phyloP scores from a whole-genome alignment of 2,888 invertebrate species.

The Trichogramma dendrolimi region DNA sequence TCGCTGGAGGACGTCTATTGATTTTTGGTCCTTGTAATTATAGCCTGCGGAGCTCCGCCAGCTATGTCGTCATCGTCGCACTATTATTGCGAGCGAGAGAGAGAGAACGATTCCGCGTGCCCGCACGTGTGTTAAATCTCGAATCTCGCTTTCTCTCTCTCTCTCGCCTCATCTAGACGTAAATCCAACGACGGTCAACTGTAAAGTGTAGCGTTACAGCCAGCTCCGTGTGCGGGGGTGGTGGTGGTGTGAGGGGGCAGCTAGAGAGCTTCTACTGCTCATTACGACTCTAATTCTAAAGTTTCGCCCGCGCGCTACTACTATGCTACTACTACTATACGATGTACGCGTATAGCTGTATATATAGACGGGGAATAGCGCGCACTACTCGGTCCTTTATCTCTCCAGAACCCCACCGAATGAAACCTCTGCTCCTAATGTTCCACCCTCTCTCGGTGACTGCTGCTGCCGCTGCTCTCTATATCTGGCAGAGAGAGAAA shows the following conservation, averaged over 20 bases:
- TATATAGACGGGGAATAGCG: background rate
- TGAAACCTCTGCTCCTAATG: background rate
- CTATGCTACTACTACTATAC: too few relatives aligned
- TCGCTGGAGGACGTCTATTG: too few relatives aligned
- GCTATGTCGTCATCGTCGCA: too few relatives aligned
- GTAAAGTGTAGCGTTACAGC: constrained; percentile 20
- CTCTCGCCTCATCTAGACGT: background rate
- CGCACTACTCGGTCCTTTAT: constrained; percentile 22
- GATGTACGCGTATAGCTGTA: too few relatives aligned
- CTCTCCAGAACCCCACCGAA: constrained; percentile 16
- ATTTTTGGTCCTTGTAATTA: too few relatives aligned
- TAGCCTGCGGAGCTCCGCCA: too few relatives aligned
- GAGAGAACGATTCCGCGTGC: constrained; percentile 6
- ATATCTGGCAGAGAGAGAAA: too few relatives aligned
- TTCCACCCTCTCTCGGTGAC: background rate
- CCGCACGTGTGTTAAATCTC: constrained; percentile 24
- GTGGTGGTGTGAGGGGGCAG: too few relatives aligned
- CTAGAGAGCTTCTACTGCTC: constrained; percentile 25
- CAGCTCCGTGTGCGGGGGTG: constrained; percentile 9
- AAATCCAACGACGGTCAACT: background rate
- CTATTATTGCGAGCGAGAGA: background rate
- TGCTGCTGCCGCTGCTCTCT: background rate
- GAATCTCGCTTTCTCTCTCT: constrained; percentile 1
- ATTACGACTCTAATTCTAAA: constrained; percentile 42
- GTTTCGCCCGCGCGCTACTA: constrained; percentile 28